Percentiles rank a stretch among this genome's conserved stretches.
These are phyloP conservation scores for Lasaia peninsularis DNA, from an alignment of 1,140 invertebrate species.

Conservation along the genomic window DNA sequence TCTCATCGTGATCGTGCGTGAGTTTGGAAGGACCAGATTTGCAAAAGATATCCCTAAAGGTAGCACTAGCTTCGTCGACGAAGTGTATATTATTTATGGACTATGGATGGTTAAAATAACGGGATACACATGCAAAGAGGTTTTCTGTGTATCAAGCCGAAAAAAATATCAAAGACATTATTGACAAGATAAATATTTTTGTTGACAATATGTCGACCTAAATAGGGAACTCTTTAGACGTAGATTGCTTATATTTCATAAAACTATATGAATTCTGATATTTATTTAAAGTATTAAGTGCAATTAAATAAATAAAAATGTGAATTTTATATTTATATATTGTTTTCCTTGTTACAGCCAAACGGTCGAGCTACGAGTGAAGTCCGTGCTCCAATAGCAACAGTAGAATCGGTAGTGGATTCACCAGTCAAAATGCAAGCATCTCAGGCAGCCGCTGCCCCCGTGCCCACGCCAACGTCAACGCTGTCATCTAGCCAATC, in stretches of 20 bases:
- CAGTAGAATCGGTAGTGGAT: constrained; percentile 51
- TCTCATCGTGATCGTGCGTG: constrained; percentile 28
- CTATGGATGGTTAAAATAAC: no score
- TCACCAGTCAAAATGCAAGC: constrained; percentile 68
- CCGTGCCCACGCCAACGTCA: constrained; percentile 45
- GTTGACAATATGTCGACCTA: no score
- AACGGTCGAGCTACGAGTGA: constrained; percentile 62
- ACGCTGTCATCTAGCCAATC: constrained; percentile 65
- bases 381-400: constrained; percentile 57
- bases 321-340: neutral
- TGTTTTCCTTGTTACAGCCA: constrained; percentile 60
- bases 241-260: no score
- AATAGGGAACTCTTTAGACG: no score
- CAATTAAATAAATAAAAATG: no score
- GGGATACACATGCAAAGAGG: no score
- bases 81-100: neutral
- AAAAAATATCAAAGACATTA: no score
- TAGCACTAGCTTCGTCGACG: neutral
- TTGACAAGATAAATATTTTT: no score
- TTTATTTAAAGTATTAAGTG: no score
- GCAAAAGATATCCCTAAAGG: constrained; percentile 13
- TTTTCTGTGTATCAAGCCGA: no score
- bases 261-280: no score
- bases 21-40: constrained; percentile 21
- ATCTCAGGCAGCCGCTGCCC: constrained; percentile 44